These are phyloP conservation scores for Trissolcus brochymenae DNA, from an alignment of 2,888 invertebrate species.

Conservation along the genomic window DNA sequence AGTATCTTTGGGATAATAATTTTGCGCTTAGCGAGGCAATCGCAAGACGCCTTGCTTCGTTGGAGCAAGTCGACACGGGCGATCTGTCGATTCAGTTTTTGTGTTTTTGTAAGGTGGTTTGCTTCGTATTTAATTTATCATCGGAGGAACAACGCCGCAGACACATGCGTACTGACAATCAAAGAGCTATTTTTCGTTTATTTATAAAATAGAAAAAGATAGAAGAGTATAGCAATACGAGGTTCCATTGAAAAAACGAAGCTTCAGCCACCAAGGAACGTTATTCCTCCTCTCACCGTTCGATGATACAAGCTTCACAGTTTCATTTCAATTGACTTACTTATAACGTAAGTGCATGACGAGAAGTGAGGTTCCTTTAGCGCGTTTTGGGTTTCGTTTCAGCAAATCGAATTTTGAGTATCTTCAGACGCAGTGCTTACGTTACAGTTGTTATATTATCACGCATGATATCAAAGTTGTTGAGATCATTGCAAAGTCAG, in stretches of 20 bases:
- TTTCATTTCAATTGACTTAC: slow-evolving; percentile 1
- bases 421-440: slow-evolving; percentile 18
- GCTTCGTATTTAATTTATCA: neutral
- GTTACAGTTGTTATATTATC: slow-evolving; percentile 8
- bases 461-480: slow-evolving; percentile 18
- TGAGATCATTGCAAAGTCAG: slow-evolving; percentile 37
- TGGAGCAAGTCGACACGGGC: slow-evolving; percentile 22
- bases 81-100: slow-evolving; percentile 33
- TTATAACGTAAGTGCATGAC: slow-evolving; percentile 34
- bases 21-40: slow-evolving; percentile 53
- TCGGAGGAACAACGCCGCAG: slow-evolving; percentile 23
- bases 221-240: slow-evolving; percentile 24
- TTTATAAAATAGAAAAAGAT: slow-evolving; percentile 42
- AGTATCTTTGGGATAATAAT: slow-evolving; percentile 73
- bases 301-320: slow-evolving; percentile 9
- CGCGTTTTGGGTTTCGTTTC: neutral
- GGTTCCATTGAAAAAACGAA: slow-evolving; percentile 19
- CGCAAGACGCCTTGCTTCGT: slow-evolving; percentile 39
- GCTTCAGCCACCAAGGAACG: slow-evolving; percentile 4
- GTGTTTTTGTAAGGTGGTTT: neutral
- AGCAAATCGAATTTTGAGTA: slow-evolving; percentile 19
- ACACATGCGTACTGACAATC: neutral
- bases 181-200: slow-evolving; percentile 1
- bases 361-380: slow-evolving; percentile 19
- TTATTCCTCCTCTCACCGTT: slow-evolving; percentile 16